phyloP scores from a whole-genome alignment of 2,888 invertebrate genomes.

The Thereva unica region DNA sequence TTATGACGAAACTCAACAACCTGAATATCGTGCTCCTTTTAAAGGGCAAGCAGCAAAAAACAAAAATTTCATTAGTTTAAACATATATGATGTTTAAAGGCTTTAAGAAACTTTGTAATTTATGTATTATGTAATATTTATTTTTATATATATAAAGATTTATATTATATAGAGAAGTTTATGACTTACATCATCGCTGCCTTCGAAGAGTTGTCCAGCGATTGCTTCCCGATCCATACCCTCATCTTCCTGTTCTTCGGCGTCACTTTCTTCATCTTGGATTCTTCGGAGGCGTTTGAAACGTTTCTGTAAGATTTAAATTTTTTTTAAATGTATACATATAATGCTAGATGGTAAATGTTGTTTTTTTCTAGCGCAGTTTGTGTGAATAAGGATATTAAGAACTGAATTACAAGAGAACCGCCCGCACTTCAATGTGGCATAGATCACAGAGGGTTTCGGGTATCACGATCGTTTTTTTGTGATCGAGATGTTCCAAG shows the following conservation, averaged over 20 bases:
- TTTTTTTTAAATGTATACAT: background rate
- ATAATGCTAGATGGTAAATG: background rate
- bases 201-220: slow-evolving; percentile 85
- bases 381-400: no score
- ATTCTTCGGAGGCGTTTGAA: slow-evolving; percentile 83
- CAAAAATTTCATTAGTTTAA: slow-evolving; percentile 2
- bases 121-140: no score
- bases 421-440: no score
- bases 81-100: slow-evolving; percentile 1
- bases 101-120: slow-evolving; percentile 2
- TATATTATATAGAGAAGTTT: no score
- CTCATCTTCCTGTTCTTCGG: slow-evolving; percentile 78
- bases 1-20: slow-evolving; percentile 11
- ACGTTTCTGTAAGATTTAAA: slow-evolving; percentile 66
- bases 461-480: no score
- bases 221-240: slow-evolving; percentile 84
- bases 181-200: slow-evolving; percentile 77
- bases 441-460: no score
- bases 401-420: no score
- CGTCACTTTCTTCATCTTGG: slow-evolving; percentile 90
- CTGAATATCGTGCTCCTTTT: slow-evolving; percentile 38
- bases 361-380: no score
- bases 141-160: no score
- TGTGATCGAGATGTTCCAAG: no score
- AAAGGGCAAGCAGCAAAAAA: slow-evolving; percentile 19